Conservation (phyloP, 2,113 vertebrate species). For the Guaruba guarouba region DNA sequence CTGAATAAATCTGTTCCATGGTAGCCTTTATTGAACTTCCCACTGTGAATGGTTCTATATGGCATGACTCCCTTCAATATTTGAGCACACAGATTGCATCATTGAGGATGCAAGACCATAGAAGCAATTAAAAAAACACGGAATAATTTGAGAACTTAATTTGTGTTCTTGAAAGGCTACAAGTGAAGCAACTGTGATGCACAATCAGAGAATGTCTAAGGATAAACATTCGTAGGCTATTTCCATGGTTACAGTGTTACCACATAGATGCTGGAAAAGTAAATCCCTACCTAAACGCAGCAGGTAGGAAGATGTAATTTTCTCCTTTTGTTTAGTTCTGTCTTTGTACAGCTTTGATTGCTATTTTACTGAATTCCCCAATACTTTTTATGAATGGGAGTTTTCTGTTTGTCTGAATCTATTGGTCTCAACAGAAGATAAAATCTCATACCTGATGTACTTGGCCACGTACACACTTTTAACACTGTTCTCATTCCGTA, state of each 20-base stretch:
- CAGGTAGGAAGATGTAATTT: background rate
- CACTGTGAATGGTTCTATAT: background rate
- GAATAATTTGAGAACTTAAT: constrained; percentile 39
- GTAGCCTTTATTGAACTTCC: background rate
- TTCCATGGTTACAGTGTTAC: background rate
- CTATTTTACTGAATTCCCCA: background rate
- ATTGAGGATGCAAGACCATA: constrained; percentile 2
- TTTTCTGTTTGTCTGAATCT: background rate
- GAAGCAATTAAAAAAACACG: constrained; percentile 58
- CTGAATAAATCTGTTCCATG: background rate
- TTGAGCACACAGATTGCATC: background rate
- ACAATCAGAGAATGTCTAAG: background rate
- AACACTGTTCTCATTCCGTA: background rate
- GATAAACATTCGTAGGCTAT: background rate
- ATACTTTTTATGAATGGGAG: background rate
- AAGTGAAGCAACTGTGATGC: background rate
- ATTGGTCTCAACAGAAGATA: background rate
- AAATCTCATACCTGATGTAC: background rate
- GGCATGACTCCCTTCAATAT: background rate
- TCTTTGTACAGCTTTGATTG: background rate
- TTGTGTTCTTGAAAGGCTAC: constrained; percentile 46
- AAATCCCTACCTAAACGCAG: background rate
- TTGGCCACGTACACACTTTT: fast-evolving
- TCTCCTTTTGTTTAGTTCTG: background rate
- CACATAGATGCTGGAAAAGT: background rate